Conservation (phyloP, 2,113 vertebrate genomes). For the Gobius niger region DNA sequence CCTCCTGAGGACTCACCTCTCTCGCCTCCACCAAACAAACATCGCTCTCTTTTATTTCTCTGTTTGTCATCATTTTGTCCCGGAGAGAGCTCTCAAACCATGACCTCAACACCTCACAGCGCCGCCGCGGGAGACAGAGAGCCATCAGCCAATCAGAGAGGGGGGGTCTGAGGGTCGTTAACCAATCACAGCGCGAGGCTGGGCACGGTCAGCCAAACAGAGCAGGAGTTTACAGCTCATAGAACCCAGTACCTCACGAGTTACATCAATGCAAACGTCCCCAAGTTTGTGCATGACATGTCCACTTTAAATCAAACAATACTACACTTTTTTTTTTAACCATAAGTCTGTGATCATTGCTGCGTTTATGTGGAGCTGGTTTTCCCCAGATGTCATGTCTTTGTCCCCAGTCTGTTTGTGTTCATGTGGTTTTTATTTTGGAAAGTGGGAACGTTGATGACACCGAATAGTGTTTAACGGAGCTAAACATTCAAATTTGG, state of each 20-base stretch:
- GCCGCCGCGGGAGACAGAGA: slow-evolving; percentile 61
- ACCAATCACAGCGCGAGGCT: slow-evolving; percentile 44
- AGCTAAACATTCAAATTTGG: too few relatives aligned
- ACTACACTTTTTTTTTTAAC: too few relatives aligned
- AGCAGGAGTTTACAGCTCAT: slow-evolving; percentile 38
- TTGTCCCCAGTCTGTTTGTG: too few relatives aligned
- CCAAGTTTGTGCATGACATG: too few relatives aligned
- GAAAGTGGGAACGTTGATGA: too few relatives aligned
- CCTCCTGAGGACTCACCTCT: slow-evolving; percentile 5
- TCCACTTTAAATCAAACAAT: too few relatives aligned
- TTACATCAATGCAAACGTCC: neutral
- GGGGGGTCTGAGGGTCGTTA: slow-evolving; percentile 30
- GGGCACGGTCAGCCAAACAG: too few relatives aligned
- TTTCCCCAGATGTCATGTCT: too few relatives aligned
- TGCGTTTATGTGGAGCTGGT: too few relatives aligned
- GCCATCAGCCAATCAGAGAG: slow-evolving; percentile 49
- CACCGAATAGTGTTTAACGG: too few relatives aligned
- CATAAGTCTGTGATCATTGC: too few relatives aligned
- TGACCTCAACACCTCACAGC: slow-evolving; percentile 53
- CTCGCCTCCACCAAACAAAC: slow-evolving; percentile 51
- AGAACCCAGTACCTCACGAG: slow-evolving; percentile 30
- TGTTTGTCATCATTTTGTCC: slow-evolving; percentile 46
- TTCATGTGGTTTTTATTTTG: too few relatives aligned
- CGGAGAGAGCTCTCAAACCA: slow-evolving; percentile 61
- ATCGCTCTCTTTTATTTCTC: slow-evolving; percentile 48